These are phyloP conservation scores for Mythimna ferrago DNA, from an alignment of 2,888 invertebrate species.

Conservation along the genomic window DNA sequence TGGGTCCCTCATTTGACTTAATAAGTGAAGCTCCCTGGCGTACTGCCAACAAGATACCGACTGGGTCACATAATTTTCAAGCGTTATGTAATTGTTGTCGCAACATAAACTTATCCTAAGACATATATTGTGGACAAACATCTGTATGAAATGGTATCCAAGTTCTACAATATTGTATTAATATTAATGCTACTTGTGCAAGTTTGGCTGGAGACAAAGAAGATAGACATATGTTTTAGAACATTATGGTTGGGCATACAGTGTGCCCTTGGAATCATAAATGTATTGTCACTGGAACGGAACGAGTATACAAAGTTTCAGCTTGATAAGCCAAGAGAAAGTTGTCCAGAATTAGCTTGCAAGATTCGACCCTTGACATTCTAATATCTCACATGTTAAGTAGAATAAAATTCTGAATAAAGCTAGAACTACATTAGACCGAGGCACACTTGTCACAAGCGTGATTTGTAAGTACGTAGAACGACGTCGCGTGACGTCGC, in stretches of 20 bases:
- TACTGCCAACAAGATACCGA: constrained; percentile 50
- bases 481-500: no score
- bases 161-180: constrained; percentile 52
- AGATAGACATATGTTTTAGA: background rate
- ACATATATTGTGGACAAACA: constrained; percentile 56
- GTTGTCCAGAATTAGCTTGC: background rate
- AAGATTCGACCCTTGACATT: background rate
- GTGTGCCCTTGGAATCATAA: constrained; percentile 8
- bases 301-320: constrained; percentile 4
- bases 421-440: no score
- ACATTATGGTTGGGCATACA: background rate
- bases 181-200: constrained; percentile 58
- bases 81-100: constrained; percentile 59
- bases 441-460: no score
- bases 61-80: constrained; percentile 61
- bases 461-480: no score
- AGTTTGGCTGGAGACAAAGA: constrained; percentile 33
- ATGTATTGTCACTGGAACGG: constrained; percentile 18
- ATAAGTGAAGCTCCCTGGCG: constrained; percentile 47
- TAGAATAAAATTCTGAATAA: no score
- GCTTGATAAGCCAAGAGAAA: background rate
- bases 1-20: constrained; percentile 47
- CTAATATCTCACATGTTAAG: no score
- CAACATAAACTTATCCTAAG: constrained; percentile 52
- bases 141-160: constrained; percentile 56